Base-by-base conservation (phyloP, 2,888 invertebrate genomes). In the Rhorus exstirpatorius region DNA sequence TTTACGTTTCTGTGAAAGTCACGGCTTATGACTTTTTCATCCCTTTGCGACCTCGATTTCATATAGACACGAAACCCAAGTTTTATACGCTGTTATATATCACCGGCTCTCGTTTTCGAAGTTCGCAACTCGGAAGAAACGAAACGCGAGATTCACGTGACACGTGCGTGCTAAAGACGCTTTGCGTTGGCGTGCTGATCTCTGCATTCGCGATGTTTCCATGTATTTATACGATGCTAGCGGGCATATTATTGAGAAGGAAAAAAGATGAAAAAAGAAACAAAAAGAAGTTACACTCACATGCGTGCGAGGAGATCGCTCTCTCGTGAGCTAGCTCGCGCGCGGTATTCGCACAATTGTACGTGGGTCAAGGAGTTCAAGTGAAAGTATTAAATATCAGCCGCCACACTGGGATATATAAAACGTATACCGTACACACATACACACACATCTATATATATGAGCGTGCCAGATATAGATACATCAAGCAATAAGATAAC, bases 311-410 rank as follows among this genome's bases (percentile, higher is more conserved):
- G 24, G 58, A 49, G 77, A 72, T 44, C 60, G 76, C 80, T 67
- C 79, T 71, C 77, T 55, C 76, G 49, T 19, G 61, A 53, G 51
- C 55, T 79, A 81, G 78, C 83, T 83, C 83, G 75, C 86, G 77
- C 82, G 75, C 85, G 74, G 78, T 78, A 79, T 78, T 79, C 81
- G 83, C 81, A 83, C 84, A 80, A 85, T 85, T 87, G 87, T 87
- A 84, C 87, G 83, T 89, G 86, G 91, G 91, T 91, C 91, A 91
- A 91, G 91, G 91, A 90, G 91, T 91, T 91, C 90, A 89, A 91
- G 91, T 91, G 91, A 91, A 91, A 91, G 91, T 91, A 91, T 90
- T 88, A 91, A 91, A 91, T 91, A 91, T 91, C 91, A 90, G 86
- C 88, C 87, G 44, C 17, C 83, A 84, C 86, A 83, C 86, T 79